Base-by-base conservation (phyloP, 2,797 vertebrate species). In the Distichodus sexfasciatus region DNA sequence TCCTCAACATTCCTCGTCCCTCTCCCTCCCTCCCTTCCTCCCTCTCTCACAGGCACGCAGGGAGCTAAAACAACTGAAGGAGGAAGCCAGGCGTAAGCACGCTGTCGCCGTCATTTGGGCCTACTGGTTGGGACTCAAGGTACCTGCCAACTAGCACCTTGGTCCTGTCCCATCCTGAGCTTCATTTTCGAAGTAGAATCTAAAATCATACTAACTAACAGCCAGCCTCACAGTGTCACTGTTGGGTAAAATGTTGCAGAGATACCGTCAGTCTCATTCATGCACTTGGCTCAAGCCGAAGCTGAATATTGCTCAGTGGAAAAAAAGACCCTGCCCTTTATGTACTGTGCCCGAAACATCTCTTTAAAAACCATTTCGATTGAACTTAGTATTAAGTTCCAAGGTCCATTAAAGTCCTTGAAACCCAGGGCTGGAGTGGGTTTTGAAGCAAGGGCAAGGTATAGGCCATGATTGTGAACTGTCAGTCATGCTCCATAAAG, bases 121-220 rank as follows among this genome's bases (percentile, higher is more conserved):
- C 94, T 98, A 90, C 94, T 99, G 97, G 97, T 94, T 97, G 94
- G 97, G 97, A 98, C 93, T 99, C 78, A 96, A 99, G 97, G 97
- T 99, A 98, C 90, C 84, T 72, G 71, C 71, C 77, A 62, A 76
- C 82, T 66, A 71, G 69, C 36, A 61, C 81, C 80, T 66, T 36
- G 59, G 48, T 51, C 67, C 71, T 76, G 62, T 60, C 72, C 71
- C 66, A 66, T 79, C 62, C 6, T 74, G 74, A 72, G 66, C 76
- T 40, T 57, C 71, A 47, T 19, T 35, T 28, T 64, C 9, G 50
- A 46, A 41, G 51, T 31, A 14, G 35, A 17, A 35, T 35, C 31
- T 10, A 33, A 7, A 19, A 43, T 29, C 54, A 24, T 28, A 21
- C 38, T 2, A 33, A 29, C 60, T 65, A 54, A 57, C 59, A 74